Conservation (phyloP, 2,888 invertebrate genomes). For the Steinernema scapterisci region DNA sequence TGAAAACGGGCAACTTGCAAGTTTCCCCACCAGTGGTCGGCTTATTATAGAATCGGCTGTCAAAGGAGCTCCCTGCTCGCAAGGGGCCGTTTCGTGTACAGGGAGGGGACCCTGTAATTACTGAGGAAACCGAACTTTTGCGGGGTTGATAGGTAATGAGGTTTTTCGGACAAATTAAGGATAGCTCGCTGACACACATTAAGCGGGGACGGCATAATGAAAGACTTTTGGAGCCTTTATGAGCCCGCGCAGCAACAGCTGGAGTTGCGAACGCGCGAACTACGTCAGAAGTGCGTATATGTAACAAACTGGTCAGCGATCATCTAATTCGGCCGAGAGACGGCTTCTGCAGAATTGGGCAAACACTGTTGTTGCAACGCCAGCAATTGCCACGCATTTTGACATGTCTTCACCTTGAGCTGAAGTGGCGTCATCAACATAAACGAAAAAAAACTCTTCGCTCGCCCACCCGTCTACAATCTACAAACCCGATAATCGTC, state of each 20-base stretch:
- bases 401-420: too few species aligned
- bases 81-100: neutral
- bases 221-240: neutral
- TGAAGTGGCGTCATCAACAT: too few species aligned
- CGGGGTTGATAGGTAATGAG: constrained; percentile 13
- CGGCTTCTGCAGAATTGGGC: too few species aligned
- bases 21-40: neutral
- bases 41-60: neutral
- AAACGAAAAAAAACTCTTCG: neutral
- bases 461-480: neutral
- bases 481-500: neutral
- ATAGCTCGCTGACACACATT: neutral
- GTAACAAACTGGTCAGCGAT: neutral
- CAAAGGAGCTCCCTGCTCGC: neutral
- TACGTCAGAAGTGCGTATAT: neutral
- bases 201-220: neutral
- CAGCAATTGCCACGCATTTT: neutral
- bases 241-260: too few species aligned
- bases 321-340: neutral
- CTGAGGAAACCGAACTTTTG: neutral
- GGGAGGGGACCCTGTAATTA: neutral
- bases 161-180: neutral
- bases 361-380: neutral
- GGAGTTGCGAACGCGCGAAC: neutral
- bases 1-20: too few species aligned